Base-by-base conservation (phyloP, 35 echinoderm and acorn worm species). In the Acanthaster planci region DNA sequence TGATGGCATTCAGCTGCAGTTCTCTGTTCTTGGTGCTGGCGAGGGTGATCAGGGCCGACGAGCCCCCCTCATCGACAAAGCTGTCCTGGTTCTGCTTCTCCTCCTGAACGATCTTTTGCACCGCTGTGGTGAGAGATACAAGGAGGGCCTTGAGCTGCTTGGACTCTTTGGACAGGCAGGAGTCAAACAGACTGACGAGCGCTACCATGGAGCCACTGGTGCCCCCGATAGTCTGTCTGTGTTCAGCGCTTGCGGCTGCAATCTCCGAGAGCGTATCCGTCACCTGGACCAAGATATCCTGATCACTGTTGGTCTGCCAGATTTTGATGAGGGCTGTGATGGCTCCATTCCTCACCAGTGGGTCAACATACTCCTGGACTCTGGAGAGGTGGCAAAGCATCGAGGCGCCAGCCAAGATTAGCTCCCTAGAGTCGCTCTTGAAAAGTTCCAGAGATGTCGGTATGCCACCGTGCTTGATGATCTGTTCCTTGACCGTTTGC, bases 11-110 rank as follows among this genome's bases (percentile, higher is more conserved):
- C 34, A 99, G 76, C 51, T 99, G 96, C 18, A 99, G 78, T 31
- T 94, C 88, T 57, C 77, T 64, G 53, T 84, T 81, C 44, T 77
- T 89, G 52, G 80, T 52, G 21, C 72, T 91, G 35, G 96, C 96
- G 15, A 99, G 68, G 22, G 34, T 90, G 56, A 99, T 99, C 42
- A 99, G 78, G 1, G 92, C 88, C 8, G 96, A 86, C 8, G 96
- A 86, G 30, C 96, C 96, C 0, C 92, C 89, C 35, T 99, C 96
- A 64, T 99, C 82, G 0, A 93, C 92, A 83, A 99, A 99, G 29
- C 76, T 83, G 37, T 93, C 77, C 83, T 99, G 96, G 78, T 99
- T 99, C 9, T 60, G 37, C 50, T 86, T 34, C 35, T 99, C 79
- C 16, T 86, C 39, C 19, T 54, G 75, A 21, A 99, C 96, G 17